Conservation (phyloP, 2,113 vertebrate genomes). For the Cryptomyrus ogoouensis region DNA sequence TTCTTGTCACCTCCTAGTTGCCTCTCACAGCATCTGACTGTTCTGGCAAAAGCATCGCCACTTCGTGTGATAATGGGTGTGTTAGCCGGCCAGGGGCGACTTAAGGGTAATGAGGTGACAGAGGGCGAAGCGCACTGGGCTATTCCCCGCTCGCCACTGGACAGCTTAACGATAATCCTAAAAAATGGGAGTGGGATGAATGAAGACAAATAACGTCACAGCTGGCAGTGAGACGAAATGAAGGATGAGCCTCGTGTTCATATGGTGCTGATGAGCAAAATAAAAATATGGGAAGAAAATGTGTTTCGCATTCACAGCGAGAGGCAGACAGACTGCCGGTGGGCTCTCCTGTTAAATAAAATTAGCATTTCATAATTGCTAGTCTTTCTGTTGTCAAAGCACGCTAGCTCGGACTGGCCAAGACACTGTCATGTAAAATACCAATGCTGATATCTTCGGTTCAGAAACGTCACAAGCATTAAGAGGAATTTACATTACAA, state of each 20-base stretch:
- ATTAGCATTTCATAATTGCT: constrained; percentile 45
- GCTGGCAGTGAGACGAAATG: constrained; percentile 20
- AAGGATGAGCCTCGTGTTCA: constrained; percentile 42
- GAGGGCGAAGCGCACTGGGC: background rate
- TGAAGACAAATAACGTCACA: background rate
- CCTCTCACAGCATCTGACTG: background rate
- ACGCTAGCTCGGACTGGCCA: background rate
- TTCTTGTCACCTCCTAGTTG: background rate
- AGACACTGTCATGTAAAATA: background rate
- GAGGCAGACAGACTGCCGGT: constrained; percentile 18
- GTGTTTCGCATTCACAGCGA: background rate
- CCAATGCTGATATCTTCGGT: background rate
- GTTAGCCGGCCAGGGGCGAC: background rate
- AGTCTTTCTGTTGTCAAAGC: constrained; percentile 33
- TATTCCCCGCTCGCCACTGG: background rate
- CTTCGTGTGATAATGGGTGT: background rate
- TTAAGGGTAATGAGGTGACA: background rate
- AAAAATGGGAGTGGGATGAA: background rate
- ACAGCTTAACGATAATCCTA: background rate
- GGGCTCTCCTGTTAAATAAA: constrained; percentile 43
- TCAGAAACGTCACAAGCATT: background rate
- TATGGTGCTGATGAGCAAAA: constrained; percentile 42
- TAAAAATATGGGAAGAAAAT: background rate
- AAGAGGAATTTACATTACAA: background rate
- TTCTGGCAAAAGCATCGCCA: background rate